Evolutionary conservation across 2,113 vertebrate species (phyloP).

Genomic region (Condylura cristata): DNA sequence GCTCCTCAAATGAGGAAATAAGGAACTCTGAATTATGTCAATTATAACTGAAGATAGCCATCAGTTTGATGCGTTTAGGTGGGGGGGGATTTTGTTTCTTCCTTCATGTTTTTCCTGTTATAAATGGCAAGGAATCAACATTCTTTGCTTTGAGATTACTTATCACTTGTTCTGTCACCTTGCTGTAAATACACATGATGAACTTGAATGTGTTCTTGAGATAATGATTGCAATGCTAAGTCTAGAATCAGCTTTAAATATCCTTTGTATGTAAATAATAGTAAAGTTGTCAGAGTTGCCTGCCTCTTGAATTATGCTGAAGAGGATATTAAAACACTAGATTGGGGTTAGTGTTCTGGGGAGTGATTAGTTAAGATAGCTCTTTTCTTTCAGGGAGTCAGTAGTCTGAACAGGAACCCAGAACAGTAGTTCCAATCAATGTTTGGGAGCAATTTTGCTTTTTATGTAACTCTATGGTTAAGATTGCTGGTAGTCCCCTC

Average conservation of each 20-base stretch:
- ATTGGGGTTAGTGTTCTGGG: neutral
- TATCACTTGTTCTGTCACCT: slow-evolving; percentile 58
- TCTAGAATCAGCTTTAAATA: slow-evolving; percentile 65
- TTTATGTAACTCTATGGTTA: slow-evolving; percentile 53
- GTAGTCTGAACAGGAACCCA: slow-evolving; percentile 36
- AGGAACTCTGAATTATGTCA: neutral
- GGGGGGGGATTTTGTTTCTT: neutral
- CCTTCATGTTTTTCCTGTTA: neutral
- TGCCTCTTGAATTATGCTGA: slow-evolving; percentile 17
- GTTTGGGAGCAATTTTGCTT: slow-evolving; percentile 54
- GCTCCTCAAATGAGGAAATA: slow-evolving; percentile 13
- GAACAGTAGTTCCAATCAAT: neutral
- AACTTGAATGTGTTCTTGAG: slow-evolving; percentile 36
- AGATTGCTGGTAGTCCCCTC: neutral
- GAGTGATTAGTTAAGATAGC: neutral
- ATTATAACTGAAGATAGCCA: neutral
- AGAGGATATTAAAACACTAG: neutral
- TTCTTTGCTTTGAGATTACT: slow-evolving; percentile 11
- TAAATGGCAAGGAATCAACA: neutral
- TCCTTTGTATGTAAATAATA: slow-evolving; percentile 54
- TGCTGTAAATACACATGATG: neutral
- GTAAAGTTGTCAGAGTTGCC: neutral
- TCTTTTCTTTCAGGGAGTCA: slow-evolving; percentile 51
- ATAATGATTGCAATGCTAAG: slow-evolving; percentile 19
- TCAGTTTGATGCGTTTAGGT: neutral